These are phyloP conservation scores for Archilochus colubris DNA, from an alignment of 2,113 vertebrate species.

Conservation along the genomic window DNA sequence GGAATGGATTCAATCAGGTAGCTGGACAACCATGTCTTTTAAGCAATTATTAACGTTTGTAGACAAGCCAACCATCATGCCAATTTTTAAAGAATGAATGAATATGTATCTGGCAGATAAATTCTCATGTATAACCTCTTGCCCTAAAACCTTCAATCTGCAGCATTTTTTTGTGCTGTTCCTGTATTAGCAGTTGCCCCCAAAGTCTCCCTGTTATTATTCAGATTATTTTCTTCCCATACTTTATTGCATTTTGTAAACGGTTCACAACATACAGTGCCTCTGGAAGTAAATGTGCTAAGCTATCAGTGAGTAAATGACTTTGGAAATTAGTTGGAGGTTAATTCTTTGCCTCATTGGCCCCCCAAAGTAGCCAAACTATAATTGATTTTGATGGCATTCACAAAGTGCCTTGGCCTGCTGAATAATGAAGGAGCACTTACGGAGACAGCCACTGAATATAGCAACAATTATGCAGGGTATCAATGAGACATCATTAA, in stretches of 20 bases:
- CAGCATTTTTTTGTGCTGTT: background rate
- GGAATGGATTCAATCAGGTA: conserved; percentile 5
- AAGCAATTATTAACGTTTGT: conserved; percentile 40
- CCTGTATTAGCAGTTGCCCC: background rate
- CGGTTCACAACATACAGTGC: conserved; percentile 8
- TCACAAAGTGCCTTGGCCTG: conserved; percentile 63
- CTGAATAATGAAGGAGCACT: conserved; percentile 67
- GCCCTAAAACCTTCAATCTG: background rate
- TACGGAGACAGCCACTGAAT: conserved; percentile 36
- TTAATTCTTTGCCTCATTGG: conserved; percentile 83
- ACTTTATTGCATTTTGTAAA: conserved; percentile 56
- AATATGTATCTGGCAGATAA: background rate
- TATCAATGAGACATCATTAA: conserved; percentile 67
- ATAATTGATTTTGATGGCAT: conserved; percentile 79
- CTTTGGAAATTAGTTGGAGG: conserved; percentile 81
- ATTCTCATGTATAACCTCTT: background rate
- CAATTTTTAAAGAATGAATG: background rate
- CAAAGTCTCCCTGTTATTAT: background rate
- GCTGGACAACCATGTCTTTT: conserved; percentile 14
- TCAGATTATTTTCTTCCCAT: conserved; percentile 2
- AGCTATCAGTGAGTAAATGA: conserved; percentile 72
- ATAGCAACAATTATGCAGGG: conserved; percentile 59
- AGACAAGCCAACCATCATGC: background rate
- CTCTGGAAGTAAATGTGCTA: conserved; percentile 52
- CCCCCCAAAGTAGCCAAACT: conserved; percentile 71